Evolutionary conservation across 2,888 invertebrate species (phyloP).

Genomic region (Timema cristinae): DNA sequence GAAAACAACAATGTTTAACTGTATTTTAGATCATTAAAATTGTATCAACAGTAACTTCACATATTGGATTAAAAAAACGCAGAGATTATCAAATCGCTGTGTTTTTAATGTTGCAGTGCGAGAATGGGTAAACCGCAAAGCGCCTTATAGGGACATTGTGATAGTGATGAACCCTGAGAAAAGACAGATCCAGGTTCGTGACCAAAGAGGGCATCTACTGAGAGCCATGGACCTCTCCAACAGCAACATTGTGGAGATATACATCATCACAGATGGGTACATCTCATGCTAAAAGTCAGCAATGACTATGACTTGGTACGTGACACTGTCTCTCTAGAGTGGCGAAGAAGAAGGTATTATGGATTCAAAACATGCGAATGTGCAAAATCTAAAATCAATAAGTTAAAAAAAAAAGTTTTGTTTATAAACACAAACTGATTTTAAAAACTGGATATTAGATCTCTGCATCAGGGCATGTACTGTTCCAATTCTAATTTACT

Average conservation of each 20-base stretch:
- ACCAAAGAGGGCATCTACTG: slow-evolving; percentile 43
- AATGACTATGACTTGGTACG: slow-evolving; percentile 54
- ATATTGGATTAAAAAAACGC: neutral
- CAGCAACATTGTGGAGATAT: slow-evolving; percentile 34
- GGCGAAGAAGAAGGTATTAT: neutral
- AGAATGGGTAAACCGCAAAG: slow-evolving; percentile 45
- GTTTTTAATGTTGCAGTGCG: slow-evolving; percentile 35
- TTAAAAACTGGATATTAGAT: neutral
- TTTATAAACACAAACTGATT: neutral
- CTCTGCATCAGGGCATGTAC: too few relatives aligned
- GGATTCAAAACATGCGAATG: neutral
- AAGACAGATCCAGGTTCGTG: slow-evolving; percentile 44
- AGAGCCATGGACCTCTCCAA: slow-evolving; percentile 47
- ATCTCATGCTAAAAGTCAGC: slow-evolving; percentile 45
- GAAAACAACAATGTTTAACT: too few relatives aligned
- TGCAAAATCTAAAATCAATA: neutral
- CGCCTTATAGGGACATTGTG: slow-evolving; percentile 43
- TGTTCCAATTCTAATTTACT: too few relatives aligned
- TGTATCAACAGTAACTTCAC: too few relatives aligned
- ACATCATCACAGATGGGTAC: slow-evolving; percentile 43
- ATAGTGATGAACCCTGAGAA: slow-evolving; percentile 41
- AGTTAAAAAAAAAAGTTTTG: neutral
- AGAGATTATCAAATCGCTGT: neutral
- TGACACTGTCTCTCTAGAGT: slow-evolving; percentile 9
- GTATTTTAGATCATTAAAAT: too few relatives aligned